These are phyloP conservation scores for Actias luna DNA, from an alignment of 2,888 invertebrate genomes.

Conservation along the genomic window DNA sequence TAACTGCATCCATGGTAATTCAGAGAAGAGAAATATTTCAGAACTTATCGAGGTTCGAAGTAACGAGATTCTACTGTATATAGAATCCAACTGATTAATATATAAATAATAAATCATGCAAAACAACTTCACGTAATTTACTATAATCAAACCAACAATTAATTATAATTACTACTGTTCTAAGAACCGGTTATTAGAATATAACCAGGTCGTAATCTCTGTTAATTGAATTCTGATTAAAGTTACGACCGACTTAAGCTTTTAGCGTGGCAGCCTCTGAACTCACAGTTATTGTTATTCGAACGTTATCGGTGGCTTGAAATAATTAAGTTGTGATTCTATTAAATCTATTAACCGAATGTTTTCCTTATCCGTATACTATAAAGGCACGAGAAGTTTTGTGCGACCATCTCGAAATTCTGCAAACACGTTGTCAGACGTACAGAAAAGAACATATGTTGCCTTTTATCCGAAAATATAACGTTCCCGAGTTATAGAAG, in stretches of 20 bases:
- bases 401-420: no score
- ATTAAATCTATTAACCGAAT: no score
- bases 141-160: background rate
- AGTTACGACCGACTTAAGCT: background rate
- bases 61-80: background rate
- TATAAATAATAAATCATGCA: background rate
- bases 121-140: background rate
- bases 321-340: background rate
- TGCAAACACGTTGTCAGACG: no score
- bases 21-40: background rate
- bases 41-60: no score
- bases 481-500: no score
- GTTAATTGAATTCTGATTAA: constrained; percentile 1
- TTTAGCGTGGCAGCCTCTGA: background rate
- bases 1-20: background rate
- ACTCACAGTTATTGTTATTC: background rate
- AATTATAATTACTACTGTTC: constrained; percentile 5
- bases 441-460: no score
- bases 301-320: background rate
- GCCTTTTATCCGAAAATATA: no score
- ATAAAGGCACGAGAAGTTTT: no score
- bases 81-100: background rate
- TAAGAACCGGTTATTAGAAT: background rate
- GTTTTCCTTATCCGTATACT: no score
- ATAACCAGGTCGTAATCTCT: background rate